A percentile compares a stretch with the other conserved stretches of the same genome.
These are phyloP conservation scores for Osmerus eperlanus DNA, from an alignment of 2,113 vertebrate genomes.

Conservation along the genomic window DNA sequence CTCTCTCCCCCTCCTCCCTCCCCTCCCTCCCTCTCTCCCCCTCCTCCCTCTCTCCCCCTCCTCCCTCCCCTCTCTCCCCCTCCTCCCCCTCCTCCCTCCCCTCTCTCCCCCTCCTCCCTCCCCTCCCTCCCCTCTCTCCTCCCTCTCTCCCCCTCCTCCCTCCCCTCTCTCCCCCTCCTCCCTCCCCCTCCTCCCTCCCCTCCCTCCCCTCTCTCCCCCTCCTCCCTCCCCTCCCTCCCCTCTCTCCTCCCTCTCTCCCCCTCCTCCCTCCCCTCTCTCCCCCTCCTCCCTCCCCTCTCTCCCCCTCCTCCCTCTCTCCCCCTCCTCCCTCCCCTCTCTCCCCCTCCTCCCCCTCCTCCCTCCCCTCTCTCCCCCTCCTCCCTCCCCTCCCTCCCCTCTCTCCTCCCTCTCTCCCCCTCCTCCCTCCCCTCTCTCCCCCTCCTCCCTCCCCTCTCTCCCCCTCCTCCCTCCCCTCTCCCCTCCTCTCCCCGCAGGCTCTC, in stretches of 20 bases:
- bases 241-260: too few relatives aligned
- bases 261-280: too few relatives aligned
- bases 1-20: too few relatives aligned
- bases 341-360: not conserved
- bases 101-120: too few relatives aligned
- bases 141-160: not conserved
- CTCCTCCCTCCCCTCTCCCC: not conserved
- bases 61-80: not conserved
- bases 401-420: not conserved
- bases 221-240: not conserved
- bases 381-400: not conserved
- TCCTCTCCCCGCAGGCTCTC: slow-evolving; percentile 75
- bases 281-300: too few relatives aligned
- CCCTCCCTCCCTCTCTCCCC: too few relatives aligned
- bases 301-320: too few relatives aligned
- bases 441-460: too few relatives aligned
- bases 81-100: too few relatives aligned
- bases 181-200: not conserved
- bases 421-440: not conserved
- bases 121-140: not conserved
- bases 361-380: not conserved
- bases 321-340: not conserved
- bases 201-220: not conserved
- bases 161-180: too few relatives aligned
- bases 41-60: too few relatives aligned